phyloP scores from a whole-genome alignment of 2,113 vertebrate species.

The Pogona vitticeps region DNA sequence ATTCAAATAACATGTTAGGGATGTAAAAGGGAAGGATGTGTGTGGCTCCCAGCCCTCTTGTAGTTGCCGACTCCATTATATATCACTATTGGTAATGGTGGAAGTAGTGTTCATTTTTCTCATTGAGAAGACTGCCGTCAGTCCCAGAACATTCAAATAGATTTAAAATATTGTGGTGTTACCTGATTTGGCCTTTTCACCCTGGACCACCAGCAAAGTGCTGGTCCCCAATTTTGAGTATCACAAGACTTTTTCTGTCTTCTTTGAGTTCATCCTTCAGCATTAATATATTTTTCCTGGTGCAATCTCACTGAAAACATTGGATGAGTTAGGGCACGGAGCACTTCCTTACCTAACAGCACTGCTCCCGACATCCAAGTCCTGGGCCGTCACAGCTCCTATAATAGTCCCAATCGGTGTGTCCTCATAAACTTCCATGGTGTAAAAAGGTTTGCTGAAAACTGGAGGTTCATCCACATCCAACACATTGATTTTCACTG shows the following conservation, averaged over 20 bases:
- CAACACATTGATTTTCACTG: conserved; percentile 94
- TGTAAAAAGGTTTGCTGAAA: conserved; percentile 90
- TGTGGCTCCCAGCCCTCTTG: too few species aligned
- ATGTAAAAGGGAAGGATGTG: too few species aligned
- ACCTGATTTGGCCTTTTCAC: neutral
- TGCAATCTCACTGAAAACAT: accelerated
- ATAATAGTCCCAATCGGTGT: conserved; percentile 93
- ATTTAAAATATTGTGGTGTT: neutral
- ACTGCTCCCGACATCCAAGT: conserved; percentile 92
- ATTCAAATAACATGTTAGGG: too few species aligned
- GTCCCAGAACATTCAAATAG: neutral
- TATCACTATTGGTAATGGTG: too few species aligned
- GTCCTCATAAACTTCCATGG: conserved; percentile 97
- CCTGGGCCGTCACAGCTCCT: conserved; percentile 95
- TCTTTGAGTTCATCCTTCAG: neutral
- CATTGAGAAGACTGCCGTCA: too few species aligned
- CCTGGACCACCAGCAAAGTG: neutral
- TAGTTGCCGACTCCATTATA: too few species aligned
- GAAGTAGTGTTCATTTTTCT: too few species aligned
- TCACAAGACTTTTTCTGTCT: neutral
- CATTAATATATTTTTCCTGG: neutral
- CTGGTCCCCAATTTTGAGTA: neutral
- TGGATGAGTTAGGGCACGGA: neutral
- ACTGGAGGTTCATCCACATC: conserved; percentile 96
- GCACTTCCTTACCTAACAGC: conserved; percentile 83